Base-by-base conservation (phyloP, 2,888 invertebrate species). In the Aphodius granarius region DNA sequence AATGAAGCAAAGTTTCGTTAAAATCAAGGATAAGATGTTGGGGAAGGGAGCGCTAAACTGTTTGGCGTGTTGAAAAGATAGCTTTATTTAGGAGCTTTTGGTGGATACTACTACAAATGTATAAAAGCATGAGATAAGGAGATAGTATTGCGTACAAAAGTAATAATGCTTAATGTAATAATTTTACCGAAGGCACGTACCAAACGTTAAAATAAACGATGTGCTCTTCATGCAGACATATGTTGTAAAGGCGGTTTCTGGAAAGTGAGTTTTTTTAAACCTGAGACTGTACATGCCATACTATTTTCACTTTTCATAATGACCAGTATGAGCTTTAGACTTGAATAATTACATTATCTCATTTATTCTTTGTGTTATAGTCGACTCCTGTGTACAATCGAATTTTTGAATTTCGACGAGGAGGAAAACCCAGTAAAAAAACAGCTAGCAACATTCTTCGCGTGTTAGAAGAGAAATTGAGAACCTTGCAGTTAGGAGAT, bases 321-420 rank as follows among this genome's bases (percentile, higher is more conserved):
- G 4, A 3, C 43, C 43, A 43, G 43, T 43, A 43, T 43, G 43
- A 43, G 43, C 43, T 43, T 43, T 43, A 43, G 43, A 43, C 43
- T 43, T 43, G 43, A 1, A 66, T 66, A 66, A 66, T 66, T 19
- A 18, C 1, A 66, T 18, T 66, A 66, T 66, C 19, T 21, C 19
- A 66, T 66, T 66, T 66, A 66, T 68, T 20, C 20, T 19, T 68
- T 19, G 5, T 68, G 19, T 68, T 19, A 68, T 68, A 68, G 68
- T 68, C 68, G 68, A 21, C 20, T 68, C n/a, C 68, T 68, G 68
- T 68, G 68, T 68, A 20, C 68, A 20, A n/a, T 68, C 19, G 68
- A 68, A 68, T 68, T 68, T 21, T 68, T 68, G 21, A 68, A 68
- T 20, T 68, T 68, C 21, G 68, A 68, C 21, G 3, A 68, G 5